Percentiles rank a stretch among this genome's conserved stretches.
phyloP scores from a whole-genome alignment of 1,140 invertebrate genomes.

The Cyclargus thomasi region DNA sequence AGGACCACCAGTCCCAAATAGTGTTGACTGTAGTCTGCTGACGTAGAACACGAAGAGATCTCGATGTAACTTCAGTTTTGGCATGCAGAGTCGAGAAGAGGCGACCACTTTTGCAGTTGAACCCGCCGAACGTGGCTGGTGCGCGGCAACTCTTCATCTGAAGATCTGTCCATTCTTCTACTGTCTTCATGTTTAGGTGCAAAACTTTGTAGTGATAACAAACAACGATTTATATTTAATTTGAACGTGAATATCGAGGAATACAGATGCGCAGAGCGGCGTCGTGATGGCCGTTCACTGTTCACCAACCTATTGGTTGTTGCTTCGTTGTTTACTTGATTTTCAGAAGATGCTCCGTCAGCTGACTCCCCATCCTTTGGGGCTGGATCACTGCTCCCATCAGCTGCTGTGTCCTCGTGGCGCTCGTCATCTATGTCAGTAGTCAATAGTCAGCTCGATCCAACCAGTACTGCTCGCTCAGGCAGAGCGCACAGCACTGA shows the following conservation, averaged over 20 bases:
- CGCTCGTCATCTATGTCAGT: slow-evolving; percentile 64
- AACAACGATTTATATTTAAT: slow-evolving; percentile 44
- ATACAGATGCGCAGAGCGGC: slow-evolving; percentile 54
- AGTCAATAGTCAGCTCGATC: slow-evolving; percentile 44
- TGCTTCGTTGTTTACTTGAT: slow-evolving; percentile 59
- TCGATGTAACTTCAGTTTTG: neutral
- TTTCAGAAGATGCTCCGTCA: slow-evolving; percentile 39
- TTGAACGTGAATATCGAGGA: slow-evolving; percentile 46
- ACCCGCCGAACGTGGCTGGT: slow-evolving; percentile 7
- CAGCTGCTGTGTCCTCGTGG: slow-evolving; percentile 39
- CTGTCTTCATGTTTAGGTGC: slow-evolving; percentile 44
- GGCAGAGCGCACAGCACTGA: slow-evolving; percentile 54
- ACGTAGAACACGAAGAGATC: slow-evolving; percentile 6
- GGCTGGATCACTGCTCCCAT: slow-evolving; percentile 38
- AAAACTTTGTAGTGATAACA: slow-evolving; percentile 71
- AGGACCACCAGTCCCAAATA: slow-evolving; percentile 3
- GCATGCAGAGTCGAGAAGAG: neutral
- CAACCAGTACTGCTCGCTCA: slow-evolving; percentile 62
- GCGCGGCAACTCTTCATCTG: neutral
- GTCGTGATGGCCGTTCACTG: slow-evolving; percentile 56
- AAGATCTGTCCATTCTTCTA: neutral
- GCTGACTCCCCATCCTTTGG: slow-evolving; percentile 38
- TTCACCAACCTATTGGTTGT: slow-evolving; percentile 68
- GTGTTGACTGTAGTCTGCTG: slow-evolving; percentile 4
- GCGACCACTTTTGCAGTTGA: neutral